Conservation (phyloP, 2,888 invertebrate species). For the Dryococelus australis region DNA sequence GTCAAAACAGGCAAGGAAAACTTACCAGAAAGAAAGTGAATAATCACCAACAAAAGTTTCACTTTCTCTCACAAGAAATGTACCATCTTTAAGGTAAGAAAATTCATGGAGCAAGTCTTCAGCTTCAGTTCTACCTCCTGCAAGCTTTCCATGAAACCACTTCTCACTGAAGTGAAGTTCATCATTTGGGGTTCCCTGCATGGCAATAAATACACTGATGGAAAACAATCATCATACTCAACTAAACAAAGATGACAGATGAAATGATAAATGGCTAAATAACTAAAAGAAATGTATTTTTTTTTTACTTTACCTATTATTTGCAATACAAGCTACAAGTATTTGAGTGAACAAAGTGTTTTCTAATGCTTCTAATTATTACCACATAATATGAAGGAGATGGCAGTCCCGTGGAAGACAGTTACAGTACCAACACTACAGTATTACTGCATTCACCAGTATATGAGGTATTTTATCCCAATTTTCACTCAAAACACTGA, state of each 20-base stretch:
- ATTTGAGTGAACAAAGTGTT: too few relatives aligned
- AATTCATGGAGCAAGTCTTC: conserved; percentile 77
- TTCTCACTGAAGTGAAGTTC: conserved; percentile 91
- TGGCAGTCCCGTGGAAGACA: too few relatives aligned
- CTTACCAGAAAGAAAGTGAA: conserved; percentile 89
- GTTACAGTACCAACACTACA: too few relatives aligned
- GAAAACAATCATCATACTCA: conserved; percentile 32
- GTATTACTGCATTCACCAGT: too few relatives aligned
- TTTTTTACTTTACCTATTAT: too few relatives aligned
- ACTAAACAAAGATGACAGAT: not conserved
- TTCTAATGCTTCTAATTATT: too few relatives aligned
- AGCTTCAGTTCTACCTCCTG: conserved; percentile 81
- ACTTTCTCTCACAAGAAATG: conserved; percentile 91
- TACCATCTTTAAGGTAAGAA: conserved; percentile 86
- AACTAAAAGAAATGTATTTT: too few relatives aligned
- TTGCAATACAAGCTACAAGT: too few relatives aligned
- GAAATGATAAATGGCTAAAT: too few relatives aligned
- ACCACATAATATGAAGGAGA: too few relatives aligned
- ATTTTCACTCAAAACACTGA: too few relatives aligned
- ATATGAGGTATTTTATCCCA: too few relatives aligned
- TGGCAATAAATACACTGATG: not conserved
- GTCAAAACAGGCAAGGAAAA: conserved; percentile 16
- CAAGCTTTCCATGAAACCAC: conserved; percentile 92
- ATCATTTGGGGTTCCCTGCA: conserved; percentile 75
- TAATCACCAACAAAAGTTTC: conserved; percentile 97